A percentile compares a stretch with the other conserved stretches of the same genome.
Conservation (phyloP, 2,888 invertebrate species). For the Drosophila buzzatii region DNA sequence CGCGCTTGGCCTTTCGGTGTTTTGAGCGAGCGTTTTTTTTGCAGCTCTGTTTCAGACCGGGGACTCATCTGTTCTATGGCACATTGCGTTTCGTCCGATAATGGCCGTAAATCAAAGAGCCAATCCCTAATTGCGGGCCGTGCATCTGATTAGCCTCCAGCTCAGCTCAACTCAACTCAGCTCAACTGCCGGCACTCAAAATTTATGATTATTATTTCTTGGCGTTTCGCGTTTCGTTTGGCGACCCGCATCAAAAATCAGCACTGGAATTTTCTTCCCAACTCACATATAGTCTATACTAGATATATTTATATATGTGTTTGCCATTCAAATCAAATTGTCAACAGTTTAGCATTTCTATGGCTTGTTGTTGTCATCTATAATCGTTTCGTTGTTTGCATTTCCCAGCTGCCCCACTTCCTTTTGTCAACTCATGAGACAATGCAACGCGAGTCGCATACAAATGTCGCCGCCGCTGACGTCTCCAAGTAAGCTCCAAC, state of each 20-base stretch:
- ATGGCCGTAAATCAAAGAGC: conserved; percentile 45
- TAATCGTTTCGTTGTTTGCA: conserved; percentile 28
- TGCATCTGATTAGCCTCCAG: conserved; percentile 40
- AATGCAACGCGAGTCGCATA: conserved; percentile 51
- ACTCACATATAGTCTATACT: neutral
- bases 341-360: conserved; percentile 6
- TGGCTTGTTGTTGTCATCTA: conserved; percentile 13
- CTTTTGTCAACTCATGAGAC: conserved; percentile 40
- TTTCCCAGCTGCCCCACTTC: conserved; percentile 52
- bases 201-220: conserved; percentile 42
- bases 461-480: conserved; percentile 42
- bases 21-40: neutral
- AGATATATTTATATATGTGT: conserved; percentile 5
- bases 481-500: conserved; percentile 2
- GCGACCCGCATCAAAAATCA: conserved; percentile 42
- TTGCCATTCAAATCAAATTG: conserved; percentile 28
- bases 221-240: conserved; percentile 17
- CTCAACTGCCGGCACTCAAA: conserved; percentile 43
- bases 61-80: conserved; percentile 27
- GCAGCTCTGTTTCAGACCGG: neutral
- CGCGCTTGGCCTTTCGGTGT: conserved; percentile 40
- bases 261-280: conserved; percentile 37
- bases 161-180: conserved; percentile 16
- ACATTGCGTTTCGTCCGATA: conserved; percentile 18
- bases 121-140: conserved; percentile 45